Base-by-base conservation (phyloP, 37 sponge, comb jelly and placozoan species). In the Hormiphora californensis region DNA sequence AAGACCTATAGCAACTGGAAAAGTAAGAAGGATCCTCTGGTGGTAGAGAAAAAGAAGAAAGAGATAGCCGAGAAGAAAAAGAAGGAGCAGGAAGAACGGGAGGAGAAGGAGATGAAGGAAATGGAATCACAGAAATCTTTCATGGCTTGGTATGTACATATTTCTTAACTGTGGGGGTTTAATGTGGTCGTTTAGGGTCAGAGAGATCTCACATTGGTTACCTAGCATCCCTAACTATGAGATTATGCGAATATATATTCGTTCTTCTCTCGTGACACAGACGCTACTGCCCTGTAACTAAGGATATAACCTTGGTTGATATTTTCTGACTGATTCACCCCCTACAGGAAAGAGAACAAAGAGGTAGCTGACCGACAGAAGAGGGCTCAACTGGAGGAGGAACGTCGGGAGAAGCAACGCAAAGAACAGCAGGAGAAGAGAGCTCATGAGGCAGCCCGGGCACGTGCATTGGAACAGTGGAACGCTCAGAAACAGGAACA, bases 71-170 rank as follows among this genome's bases (percentile, higher is more conserved):
- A 73, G 22, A 46, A 73, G 22, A 73, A 73, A 21, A n/a, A 33
- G 21, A 73, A 41, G 44, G 1, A 17, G n/a, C 28, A 73, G 22
- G 39, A 73, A 21, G 81, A 73, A 21, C 8, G 44, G 25, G 81
- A 73, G 3, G 81, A 73, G 38, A 73, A 73, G 25, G 81, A 73
- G 22, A 73, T 73, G 81, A 73, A 73, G 27, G 81, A 73, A 41
- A 73, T 73, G 21, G 81, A 73, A 33, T 27, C 36, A 40, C 81
- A 73, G 81, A 73, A 73, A 40, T 73, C 81, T 7, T 73, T 73
- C 25, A 73, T 36, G 21, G 81, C 81, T 22, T 73, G 81, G 81
- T 73, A 19, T 43, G 81, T 57, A 3, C 25, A n/a, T n/a, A n/a
- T n/a, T n/a, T n/a, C n/a, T n/a, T n/a, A n/a, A n/a, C n/a, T n/a